These are phyloP conservation scores for Knipowitschia caucasica DNA, from an alignment of 2,797 vertebrate species.

Conservation along the genomic window DNA sequence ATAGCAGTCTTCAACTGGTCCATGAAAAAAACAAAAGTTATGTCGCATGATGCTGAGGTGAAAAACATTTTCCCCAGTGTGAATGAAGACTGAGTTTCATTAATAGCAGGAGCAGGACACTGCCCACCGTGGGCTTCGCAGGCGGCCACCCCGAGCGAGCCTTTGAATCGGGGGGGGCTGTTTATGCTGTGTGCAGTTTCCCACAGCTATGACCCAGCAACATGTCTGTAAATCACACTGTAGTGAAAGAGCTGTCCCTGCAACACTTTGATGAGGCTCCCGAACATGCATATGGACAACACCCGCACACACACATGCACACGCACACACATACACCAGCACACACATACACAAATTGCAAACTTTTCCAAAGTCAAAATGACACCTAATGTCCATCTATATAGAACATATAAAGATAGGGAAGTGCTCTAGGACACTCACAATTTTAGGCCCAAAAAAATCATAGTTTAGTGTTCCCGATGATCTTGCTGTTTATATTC, in stretches of 20 bases:
- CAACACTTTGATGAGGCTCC: conserved; percentile 64
- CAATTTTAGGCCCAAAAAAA: no score
- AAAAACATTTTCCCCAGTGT: neutral
- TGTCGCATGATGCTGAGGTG: neutral
- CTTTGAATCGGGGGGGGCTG: conserved; percentile 49
- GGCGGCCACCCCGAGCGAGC: conserved; percentile 44
- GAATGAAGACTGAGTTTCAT: neutral
- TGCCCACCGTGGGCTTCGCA: conserved; percentile 3
- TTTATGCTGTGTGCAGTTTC: conserved; percentile 52
- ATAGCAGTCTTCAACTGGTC: neutral
- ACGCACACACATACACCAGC: no score
- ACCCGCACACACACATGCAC: conserved; percentile 59
- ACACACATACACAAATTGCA: conserved; percentile 61
- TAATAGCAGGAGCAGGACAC: neutral
- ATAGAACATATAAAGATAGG: no score
- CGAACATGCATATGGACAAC: conserved; percentile 53
- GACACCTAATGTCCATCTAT: no score
- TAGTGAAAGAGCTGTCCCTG: conserved; percentile 21
- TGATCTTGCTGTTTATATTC: no score
- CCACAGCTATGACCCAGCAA: conserved; percentile 40
- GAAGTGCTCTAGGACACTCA: no score
- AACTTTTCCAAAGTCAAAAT: no score
- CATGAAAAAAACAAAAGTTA: neutral
- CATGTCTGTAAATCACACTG: conserved; percentile 49
- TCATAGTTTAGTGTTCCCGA: no score